Evolutionary conservation across 2,113 vertebrate species (phyloP).

Genomic region (Amphiprion ocellaris): DNA sequence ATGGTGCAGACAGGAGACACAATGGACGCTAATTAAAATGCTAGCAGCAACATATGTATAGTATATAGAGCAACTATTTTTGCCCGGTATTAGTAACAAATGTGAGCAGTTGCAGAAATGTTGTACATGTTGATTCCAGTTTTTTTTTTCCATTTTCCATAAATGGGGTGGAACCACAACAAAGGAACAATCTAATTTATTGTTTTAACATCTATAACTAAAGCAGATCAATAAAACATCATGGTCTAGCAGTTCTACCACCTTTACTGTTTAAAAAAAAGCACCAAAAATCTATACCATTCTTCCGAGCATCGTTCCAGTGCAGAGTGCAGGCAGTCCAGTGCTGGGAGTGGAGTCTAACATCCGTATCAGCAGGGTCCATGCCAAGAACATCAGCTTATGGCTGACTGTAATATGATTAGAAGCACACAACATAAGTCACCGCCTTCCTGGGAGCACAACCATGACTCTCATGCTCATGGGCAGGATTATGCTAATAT

Average conservation of each 20-base stretch:
- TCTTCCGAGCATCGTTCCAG: constrained; percentile 2
- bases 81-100: too few relatives aligned
- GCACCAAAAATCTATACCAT: not conserved
- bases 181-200: not conserved
- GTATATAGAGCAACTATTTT: too few relatives aligned
- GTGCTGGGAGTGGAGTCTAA: constrained; percentile 42
- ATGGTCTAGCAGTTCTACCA: not conserved
- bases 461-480: constrained; percentile 69
- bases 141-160: too few relatives aligned
- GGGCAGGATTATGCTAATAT: constrained; percentile 76
- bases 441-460: constrained; percentile 57
- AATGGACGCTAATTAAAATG: too few relatives aligned
- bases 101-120: too few relatives aligned
- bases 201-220: constrained; percentile 6
- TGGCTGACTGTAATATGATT: constrained; percentile 76
- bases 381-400: constrained; percentile 75
- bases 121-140: too few relatives aligned
- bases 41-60: too few relatives aligned
- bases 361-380: constrained; percentile 57
- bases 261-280: not conserved
- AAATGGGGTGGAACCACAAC: not conserved
- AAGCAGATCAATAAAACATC: not conserved
- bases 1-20: too few relatives aligned
- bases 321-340: not conserved
- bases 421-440: constrained; percentile 73